Evolutionary conservation across 2,888 invertebrate species (phyloP), one percentile per base, ranked within the genome.

Genomic region (Zeuzera pyrina): DNA sequence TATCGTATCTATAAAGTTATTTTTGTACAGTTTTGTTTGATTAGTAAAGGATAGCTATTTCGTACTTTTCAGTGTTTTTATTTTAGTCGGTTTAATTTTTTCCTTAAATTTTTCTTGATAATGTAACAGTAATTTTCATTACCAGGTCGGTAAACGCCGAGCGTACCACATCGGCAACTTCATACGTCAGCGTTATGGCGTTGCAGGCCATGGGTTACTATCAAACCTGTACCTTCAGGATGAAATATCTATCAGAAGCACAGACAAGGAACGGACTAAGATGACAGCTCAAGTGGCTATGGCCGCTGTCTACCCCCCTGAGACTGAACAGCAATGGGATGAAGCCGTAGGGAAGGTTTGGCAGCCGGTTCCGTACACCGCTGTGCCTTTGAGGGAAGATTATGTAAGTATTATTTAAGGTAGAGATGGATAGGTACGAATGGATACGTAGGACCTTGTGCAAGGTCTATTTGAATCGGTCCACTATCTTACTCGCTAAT

Each of bases 221-320:
- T 77, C 77, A 0, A 57, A 61, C 31, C 26, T 74, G 3, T 81
- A 77, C 55, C 40, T 57, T 0, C 52, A 48, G 2, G 57, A 73
- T 13, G 73, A 81, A 40, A 63, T 81, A 14, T 36, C 52, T 3
- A 45, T 79, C 24, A 52, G 73, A 13, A 72, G 69, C 32, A 81
- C 81, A 0, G 77, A 78, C n/a, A 79, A 81, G 47, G 78, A 81
- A 15, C 47, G 81, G 28, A 73, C 81, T 0, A 79, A 81, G 53
- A 81, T 81, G 81, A 81, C 73, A 0, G 58, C 52, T 1, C 59
- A 60, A 40, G 56, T 76, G 21, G 79, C 79, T 0, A 74, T 79
- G 73, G 57, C 78, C 0, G 77, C 79, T 4, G 41, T 52, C 1
- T 81, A 73, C 47, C 79, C 81, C 0, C 81, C 81, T 0, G 71